These are phyloP conservation scores for Trichopria drosophilae DNA, from an alignment of 2,888 invertebrate genomes.

Conservation along the genomic window DNA sequence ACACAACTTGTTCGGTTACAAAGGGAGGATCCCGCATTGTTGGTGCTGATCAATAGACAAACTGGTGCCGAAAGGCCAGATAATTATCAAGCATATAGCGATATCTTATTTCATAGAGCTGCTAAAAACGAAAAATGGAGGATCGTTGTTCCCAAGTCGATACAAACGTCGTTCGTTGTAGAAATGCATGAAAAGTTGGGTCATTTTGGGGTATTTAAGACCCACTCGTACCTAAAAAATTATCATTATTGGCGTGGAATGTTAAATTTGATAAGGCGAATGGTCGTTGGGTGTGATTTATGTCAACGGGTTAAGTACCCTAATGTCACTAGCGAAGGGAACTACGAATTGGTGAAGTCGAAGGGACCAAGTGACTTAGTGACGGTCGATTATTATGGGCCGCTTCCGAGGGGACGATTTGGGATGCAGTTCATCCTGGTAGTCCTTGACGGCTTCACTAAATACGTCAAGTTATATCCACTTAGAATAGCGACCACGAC, in stretches of 20 bases:
- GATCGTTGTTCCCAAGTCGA: not conserved
- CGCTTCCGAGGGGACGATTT: conserved; percentile 1
- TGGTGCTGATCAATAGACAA: too few relatives aligned
- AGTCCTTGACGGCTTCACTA: conserved; percentile 14
- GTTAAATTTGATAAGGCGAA: too few relatives aligned
- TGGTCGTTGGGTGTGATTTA: not conserved
- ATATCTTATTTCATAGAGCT: too few relatives aligned
- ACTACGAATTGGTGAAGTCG: conserved; percentile 7
- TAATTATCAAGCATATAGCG: too few relatives aligned
- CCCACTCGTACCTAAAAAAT: not conserved
- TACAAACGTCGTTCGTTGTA: not conserved
- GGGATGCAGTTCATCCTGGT: conserved; percentile 19
- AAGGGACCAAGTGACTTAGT: conserved; percentile 11
- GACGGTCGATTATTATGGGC: too few relatives aligned
- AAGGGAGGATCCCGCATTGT: too few relatives aligned
- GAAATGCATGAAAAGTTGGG: not conserved
- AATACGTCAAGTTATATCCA: conserved; percentile 17
- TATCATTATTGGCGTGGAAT: not conserved
- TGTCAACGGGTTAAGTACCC: conserved; percentile 11
- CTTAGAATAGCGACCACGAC: conserved; percentile 18
- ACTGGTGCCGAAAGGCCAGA: too few relatives aligned
- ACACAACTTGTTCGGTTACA: too few relatives aligned
- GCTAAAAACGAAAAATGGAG: too few relatives aligned
- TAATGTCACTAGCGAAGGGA: conserved; percentile 7
- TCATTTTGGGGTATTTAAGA: not conserved